These are phyloP conservation scores for Glaucopsyche alexis DNA, from an alignment of 2,888 invertebrate species.

Conservation along the genomic window DNA sequence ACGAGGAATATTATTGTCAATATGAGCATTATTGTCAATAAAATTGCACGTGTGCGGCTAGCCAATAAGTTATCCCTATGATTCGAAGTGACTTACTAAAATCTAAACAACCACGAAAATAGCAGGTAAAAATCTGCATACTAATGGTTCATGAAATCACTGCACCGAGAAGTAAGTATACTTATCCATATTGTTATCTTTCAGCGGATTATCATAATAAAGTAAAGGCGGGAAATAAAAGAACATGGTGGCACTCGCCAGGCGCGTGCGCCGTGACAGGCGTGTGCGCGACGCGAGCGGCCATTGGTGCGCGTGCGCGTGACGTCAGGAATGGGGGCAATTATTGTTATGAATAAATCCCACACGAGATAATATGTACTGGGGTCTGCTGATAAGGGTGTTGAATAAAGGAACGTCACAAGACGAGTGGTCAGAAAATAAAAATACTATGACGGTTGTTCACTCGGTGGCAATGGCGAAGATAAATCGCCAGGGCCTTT, in stretches of 20 bases:
- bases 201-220: background rate
- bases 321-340: conserved; percentile 38
- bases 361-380: conserved; percentile 26
- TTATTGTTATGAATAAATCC: background rate
- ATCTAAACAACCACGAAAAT: too few relatives aligned
- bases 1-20: too few relatives aligned
- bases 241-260: conserved; percentile 45
- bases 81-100: too few relatives aligned
- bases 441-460: too few relatives aligned
- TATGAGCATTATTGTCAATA: too few relatives aligned
- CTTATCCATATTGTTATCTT: background rate
- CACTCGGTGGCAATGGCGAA: too few relatives aligned
- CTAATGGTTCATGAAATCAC: background rate
- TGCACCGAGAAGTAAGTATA: background rate
- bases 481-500: too few relatives aligned
- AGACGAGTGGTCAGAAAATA: too few relatives aligned
- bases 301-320: conserved; percentile 38
- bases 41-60: too few relatives aligned
- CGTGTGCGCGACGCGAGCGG: conserved; percentile 41
- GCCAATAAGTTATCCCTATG: too few relatives aligned
- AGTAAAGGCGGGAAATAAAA: background rate
- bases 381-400: background rate
- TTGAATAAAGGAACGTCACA: too few relatives aligned
- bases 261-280: conserved; percentile 58
- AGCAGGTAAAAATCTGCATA: background rate